Evolutionary conservation across 2,888 invertebrate genomes (phyloP).

Genomic region (Nomada ruficornis): DNA sequence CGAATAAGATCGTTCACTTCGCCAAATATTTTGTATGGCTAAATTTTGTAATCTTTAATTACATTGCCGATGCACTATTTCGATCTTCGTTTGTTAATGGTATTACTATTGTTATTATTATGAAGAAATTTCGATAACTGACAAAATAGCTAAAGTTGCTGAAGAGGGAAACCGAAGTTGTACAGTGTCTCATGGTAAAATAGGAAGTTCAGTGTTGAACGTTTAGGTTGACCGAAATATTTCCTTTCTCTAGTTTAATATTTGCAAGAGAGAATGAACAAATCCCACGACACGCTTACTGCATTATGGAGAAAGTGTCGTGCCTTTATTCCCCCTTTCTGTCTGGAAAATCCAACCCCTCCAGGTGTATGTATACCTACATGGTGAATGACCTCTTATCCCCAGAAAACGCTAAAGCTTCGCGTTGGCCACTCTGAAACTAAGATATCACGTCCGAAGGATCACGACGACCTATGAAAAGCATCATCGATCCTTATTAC

Average conservation of each 20-base stretch:
- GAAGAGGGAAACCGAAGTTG: not conserved
- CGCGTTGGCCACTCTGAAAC: not conserved
- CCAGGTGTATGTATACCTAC: slow-evolving; percentile 3
- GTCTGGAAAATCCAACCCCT: slow-evolving; percentile 2
- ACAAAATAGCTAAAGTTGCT: not conserved
- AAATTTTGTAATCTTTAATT: too few species aligned
- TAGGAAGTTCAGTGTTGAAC: not conserved
- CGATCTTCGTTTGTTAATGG: too few species aligned
- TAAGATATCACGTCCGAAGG: not conserved
- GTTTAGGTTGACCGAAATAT: not conserved
- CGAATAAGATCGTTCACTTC: too few species aligned
- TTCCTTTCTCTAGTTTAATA: not conserved
- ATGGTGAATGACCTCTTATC: slow-evolving; percentile 52
- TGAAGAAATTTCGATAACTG: too few species aligned
- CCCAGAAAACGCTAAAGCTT: slow-evolving; percentile 16
- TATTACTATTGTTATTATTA: too few species aligned
- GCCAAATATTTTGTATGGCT: too few species aligned
- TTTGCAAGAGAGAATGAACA: not conserved
- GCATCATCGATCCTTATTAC: not conserved
- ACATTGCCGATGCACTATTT: too few species aligned
- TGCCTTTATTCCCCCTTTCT: slow-evolving; percentile 11
- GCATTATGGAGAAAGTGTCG: not conserved
- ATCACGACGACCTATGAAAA: not conserved
- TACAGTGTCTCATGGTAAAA: not conserved
- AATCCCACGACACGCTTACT: not conserved